phyloP scores from a whole-genome alignment of 2,888 invertebrate species.

The Crossocerus cetratus region DNA sequence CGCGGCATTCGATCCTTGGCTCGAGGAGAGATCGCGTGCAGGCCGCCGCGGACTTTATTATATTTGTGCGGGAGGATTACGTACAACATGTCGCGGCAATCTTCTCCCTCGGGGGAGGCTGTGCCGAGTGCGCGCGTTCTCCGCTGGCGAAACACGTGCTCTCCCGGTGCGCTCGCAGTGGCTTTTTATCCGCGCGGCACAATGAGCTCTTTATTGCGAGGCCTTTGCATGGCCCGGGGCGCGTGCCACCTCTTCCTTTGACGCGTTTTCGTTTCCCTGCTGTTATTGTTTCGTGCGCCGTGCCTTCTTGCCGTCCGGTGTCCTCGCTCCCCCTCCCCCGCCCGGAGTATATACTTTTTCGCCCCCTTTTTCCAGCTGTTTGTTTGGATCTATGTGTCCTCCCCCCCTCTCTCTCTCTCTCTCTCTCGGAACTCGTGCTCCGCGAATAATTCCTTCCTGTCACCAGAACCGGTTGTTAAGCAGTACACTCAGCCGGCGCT shows the following conservation, averaged over 20 bases:
- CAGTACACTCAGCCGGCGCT: no score
- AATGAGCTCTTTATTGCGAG: slow-evolving; percentile 3
- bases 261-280: not conserved
- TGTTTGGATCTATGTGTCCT: not conserved
- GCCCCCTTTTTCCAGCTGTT: not conserved
- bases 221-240: not conserved
- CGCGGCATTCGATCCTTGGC: no score
- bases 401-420: not conserved
- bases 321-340: no score
- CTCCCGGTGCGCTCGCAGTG: not conserved
- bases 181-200: not conserved
- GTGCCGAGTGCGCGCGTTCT: not conserved
- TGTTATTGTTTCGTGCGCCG: not conserved
- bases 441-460: no score
- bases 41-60: not conserved
- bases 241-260: not conserved
- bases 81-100: not conserved
- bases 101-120: not conserved
- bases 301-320: not conserved
- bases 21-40: not conserved
- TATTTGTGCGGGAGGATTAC: not conserved
- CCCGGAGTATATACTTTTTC: no score
- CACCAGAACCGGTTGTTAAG: no score
- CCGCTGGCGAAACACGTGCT: not conserved
- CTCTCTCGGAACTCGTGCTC: not conserved